Conservation (phyloP, 1,140 invertebrate species). For the Anastrepha ludens region DNA sequence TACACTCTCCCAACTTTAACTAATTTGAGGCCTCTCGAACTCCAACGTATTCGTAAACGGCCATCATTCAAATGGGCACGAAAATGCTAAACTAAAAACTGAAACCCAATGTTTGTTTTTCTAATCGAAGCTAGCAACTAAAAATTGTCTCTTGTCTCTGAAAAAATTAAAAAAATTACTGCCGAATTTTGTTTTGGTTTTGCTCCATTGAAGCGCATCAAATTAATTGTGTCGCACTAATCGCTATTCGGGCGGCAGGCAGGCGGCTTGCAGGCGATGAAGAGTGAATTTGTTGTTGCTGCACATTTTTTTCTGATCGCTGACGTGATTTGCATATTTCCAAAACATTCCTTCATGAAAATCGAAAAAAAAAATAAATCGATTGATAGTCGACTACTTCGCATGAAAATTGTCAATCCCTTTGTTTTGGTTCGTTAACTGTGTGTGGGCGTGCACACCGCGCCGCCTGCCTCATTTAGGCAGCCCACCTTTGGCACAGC, state of each 20-base stretch:
- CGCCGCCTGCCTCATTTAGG: neutral
- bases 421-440: conserved; percentile 9
- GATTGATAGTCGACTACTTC: neutral
- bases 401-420: neutral
- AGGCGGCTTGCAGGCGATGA: neutral
- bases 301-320: neutral
- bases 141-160: neutral
- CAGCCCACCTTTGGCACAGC: neutral
- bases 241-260: neutral
- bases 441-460: neutral
- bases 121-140: no score
- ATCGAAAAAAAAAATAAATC: neutral
- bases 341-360: neutral
- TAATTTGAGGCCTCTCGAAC: no score
- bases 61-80: no score
- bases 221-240: conserved; percentile 16
- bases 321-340: conserved; percentile 11
- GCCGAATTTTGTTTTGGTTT: neutral
- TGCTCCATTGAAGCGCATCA: conserved; percentile 30
- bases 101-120: no score
- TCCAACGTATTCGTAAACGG: no score
- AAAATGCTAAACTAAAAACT: no score
- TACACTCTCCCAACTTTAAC: no score
- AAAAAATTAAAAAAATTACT: neutral
- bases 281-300: neutral